Evolutionary conservation across 1,140 invertebrate genomes (phyloP).

Genomic region (Pristionchus pacificus): DNA sequence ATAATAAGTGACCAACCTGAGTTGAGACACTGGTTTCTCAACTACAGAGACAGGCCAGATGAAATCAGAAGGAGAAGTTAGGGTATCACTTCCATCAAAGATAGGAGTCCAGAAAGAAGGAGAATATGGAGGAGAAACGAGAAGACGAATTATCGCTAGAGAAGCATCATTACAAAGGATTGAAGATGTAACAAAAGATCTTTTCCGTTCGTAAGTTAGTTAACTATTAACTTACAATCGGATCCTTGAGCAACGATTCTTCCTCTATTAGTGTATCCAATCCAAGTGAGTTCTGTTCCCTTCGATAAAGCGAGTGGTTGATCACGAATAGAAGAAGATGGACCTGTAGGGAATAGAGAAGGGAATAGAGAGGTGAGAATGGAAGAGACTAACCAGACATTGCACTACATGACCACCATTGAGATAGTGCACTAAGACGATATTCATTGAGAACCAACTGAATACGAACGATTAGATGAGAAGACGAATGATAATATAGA

Average conservation of each 20-base stretch:
- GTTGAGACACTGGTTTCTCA: not conserved
- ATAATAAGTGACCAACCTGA: no score
- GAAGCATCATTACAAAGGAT: not conserved
- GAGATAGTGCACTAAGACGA: not conserved
- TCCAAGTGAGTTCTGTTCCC: conserved; percentile 10
- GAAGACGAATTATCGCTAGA: not conserved
- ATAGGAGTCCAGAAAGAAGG: conserved; percentile 12
- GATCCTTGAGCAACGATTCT: conserved; percentile 8
- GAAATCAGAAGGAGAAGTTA: not conserved
- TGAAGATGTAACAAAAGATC: not conserved
- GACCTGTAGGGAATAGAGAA: not conserved
- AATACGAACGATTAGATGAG: not conserved
- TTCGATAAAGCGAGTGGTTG: conserved; percentile 1
- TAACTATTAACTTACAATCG: no score
- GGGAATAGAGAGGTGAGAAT: not conserved
- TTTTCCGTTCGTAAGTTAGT: no score
- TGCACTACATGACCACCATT: not conserved
- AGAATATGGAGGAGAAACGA: conserved; percentile 7
- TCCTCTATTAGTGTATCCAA: conserved; percentile 12
- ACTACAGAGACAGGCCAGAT: conserved; percentile 5
- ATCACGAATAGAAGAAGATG: not conserved
- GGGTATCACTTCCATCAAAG: conserved; percentile 6
- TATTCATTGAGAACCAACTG: conserved; percentile 1
- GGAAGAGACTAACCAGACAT: not conserved
- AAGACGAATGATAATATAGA: not conserved